phyloP scores from a whole-genome alignment of 2,797 vertebrate genomes.

The Myotis myotis region DNA sequence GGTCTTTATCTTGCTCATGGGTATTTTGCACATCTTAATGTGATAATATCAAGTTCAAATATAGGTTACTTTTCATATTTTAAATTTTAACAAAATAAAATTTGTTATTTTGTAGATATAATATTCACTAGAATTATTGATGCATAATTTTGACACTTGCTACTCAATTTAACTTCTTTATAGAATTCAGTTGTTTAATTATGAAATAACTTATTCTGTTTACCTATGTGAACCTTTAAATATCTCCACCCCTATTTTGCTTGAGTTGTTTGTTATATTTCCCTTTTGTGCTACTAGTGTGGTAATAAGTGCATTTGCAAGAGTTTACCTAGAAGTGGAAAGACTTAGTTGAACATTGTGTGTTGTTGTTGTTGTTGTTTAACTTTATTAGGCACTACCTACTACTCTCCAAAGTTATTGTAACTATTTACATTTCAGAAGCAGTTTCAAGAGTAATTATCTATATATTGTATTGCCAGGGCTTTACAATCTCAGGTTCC shows the following conservation, averaged over 20 bases:
- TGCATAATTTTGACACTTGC: background rate
- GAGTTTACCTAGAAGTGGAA: background rate
- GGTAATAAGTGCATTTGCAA: background rate
- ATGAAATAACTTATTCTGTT: background rate
- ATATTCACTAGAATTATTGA: background rate
- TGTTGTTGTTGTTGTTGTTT: background rate
- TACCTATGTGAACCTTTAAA: background rate
- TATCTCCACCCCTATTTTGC: background rate
- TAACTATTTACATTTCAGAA: background rate
- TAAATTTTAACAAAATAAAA: background rate
- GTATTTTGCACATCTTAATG: background rate
- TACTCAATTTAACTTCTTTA: background rate
- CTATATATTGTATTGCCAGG: too few species aligned
- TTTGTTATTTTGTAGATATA: background rate
- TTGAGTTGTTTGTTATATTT: background rate
- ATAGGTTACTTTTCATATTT: background rate
- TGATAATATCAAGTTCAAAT: background rate
- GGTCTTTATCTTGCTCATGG: background rate
- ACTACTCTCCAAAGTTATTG: background rate
- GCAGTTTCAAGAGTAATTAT: background rate
- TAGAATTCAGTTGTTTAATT: background rate
- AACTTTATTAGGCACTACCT: background rate
- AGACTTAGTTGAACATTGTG: background rate
- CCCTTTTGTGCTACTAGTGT: background rate
- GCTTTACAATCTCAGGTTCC: too few species aligned